These are phyloP conservation scores for Echiichthys vipera DNA, from an alignment of 2,797 vertebrate species.

Conservation along the genomic window DNA sequence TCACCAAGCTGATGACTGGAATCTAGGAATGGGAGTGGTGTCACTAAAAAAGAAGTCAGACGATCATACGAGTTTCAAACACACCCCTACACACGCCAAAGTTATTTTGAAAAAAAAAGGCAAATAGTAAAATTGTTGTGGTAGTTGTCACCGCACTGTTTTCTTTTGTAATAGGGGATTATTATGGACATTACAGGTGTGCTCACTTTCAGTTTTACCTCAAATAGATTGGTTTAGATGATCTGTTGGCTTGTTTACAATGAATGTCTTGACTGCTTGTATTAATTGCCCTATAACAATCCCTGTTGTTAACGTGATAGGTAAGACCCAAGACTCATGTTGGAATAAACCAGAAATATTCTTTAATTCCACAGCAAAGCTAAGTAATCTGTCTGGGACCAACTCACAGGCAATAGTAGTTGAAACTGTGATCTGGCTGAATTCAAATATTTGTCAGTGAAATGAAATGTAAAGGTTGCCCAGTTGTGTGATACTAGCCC, in stretches of 20 bases:
- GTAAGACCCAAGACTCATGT: neutral
- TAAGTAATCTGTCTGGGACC: neutral
- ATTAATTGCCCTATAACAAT: neutral
- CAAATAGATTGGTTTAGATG: neutral
- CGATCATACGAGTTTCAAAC: neutral
- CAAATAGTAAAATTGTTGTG: neutral
- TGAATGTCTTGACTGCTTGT: neutral
- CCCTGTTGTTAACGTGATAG: neutral
- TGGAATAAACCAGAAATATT: slow-evolving; percentile 11
- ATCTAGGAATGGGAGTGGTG: neutral
- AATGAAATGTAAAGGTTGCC: neutral
- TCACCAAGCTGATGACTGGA: neutral
- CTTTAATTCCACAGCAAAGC: slow-evolving; percentile 1
- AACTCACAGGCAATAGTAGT: slow-evolving; percentile 3
- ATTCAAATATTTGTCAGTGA: neutral
- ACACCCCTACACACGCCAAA: neutral
- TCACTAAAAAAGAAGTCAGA: neutral
- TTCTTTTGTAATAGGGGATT: neutral
- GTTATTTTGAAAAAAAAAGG: neutral
- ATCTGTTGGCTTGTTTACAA: neutral
- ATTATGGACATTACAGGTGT: neutral
- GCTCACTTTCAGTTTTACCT: neutral
- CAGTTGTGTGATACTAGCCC: neutral
- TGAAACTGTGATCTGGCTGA: neutral
- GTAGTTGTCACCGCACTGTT: neutral